Evolutionary conservation across 2,113 vertebrate genomes (phyloP), one percentile per base, ranked within the genome.

Genomic region (Hyperoodon ampullatus): DNA sequence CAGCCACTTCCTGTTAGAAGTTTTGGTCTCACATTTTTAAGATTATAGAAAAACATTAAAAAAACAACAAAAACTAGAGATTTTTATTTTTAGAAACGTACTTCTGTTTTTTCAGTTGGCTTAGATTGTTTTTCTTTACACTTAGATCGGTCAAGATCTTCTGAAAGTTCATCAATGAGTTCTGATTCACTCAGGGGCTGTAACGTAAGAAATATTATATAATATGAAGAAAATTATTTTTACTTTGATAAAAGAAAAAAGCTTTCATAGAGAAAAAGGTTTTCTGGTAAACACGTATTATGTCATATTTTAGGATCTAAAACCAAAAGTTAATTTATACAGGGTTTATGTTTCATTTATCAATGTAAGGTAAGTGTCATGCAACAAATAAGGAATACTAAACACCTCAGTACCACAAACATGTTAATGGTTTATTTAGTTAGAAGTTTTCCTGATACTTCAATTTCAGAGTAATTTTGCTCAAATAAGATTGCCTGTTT

Each of bases 131-230:
- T 97, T 63, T 96, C 53, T 30, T 97, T 82, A 88, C 96, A 44
- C 30, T 85, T 81, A 47, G 96, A 83, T 58, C 1, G n/a, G 50
- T 83, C 78, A 78, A 99, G 98, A 55, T 98, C 98, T 94, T 98
- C 98, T 6, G 98, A 98, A 95, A 99, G 98, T 70, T 98, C 98
- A 93, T 98, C 98, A 58, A 94, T 77, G 66, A 99, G 98, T 66
- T 98, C 98, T 50, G 96, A 97, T 81, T 99, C 98, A 68, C 97
- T 98, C 94, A 98, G 71, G 91, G 88, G 84, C 99, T 99, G 96
- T 7, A 98, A 97, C 33, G 11, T 8, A 88, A 96, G 53, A 92
- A 84, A 4, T 28, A 18, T 3, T 42, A 2, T 0, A 3, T 6
- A 6, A 44, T 53, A 95, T 2, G 42, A 70, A 86, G 65, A 71